A percentile compares a stretch with the other conserved stretches of the same genome.
Evolutionary conservation across 2,113 vertebrate genomes (phyloP).

Genomic region (Dromiciops gliroides): DNA sequence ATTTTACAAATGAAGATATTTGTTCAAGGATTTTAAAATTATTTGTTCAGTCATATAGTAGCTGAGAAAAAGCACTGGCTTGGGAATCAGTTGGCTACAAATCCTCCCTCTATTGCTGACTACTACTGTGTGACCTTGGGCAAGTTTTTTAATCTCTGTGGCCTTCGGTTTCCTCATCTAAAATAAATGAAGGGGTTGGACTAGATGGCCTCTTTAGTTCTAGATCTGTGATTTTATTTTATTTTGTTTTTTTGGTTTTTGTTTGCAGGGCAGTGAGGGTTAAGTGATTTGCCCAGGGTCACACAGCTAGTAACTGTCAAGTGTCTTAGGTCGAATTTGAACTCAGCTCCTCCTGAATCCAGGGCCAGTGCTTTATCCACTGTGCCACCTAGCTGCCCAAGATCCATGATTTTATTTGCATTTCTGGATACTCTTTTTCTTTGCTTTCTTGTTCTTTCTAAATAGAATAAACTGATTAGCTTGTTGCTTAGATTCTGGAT

Average conservation of each 20-base stretch:
- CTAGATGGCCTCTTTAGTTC: background rate
- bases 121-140: background rate
- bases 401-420: background rate
- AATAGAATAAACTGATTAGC: background rate
- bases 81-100: background rate
- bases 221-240: background rate
- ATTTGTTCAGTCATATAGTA: background rate
- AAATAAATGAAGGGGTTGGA: background rate
- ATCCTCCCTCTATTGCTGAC: background rate
- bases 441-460: background rate
- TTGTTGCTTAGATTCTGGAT: background rate
- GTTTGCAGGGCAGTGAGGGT: no score
- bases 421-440: background rate
- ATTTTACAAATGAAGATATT: background rate
- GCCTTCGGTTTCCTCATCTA: background rate
- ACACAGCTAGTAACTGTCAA: no score
- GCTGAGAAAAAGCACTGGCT: background rate
- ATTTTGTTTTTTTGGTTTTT: no score
- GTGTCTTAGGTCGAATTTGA: no score
- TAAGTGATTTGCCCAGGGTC: no score
- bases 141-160: background rate
- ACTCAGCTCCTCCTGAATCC: no score
- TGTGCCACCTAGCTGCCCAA: no score
- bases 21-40: background rate
- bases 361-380: no score